These are phyloP conservation scores for Istiophorus platypterus DNA, from an alignment of 2,113 vertebrate genomes.

Conservation along the genomic window DNA sequence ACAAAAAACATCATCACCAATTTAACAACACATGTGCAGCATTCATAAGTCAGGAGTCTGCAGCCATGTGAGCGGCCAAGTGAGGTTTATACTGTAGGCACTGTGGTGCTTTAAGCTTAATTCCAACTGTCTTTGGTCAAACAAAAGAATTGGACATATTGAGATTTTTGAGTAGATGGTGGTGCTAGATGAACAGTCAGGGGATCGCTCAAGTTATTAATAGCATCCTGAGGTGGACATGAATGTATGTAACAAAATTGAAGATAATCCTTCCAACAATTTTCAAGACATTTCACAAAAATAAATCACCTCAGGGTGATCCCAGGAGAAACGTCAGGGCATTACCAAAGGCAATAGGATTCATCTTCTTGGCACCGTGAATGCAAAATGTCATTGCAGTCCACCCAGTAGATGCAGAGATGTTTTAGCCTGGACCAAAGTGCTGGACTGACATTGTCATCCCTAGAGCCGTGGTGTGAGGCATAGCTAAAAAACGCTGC, in stretches of 20 bases:
- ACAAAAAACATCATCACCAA: neutral
- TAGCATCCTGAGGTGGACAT: neutral
- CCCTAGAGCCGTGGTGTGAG: neutral
- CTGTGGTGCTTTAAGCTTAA: neutral
- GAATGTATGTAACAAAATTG: too few species aligned
- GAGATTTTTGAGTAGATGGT: neutral
- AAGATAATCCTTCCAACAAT: neutral
- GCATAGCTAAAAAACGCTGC: neutral
- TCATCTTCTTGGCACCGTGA: neutral
- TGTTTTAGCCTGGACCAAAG: neutral
- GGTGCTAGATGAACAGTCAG: neutral
- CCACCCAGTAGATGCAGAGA: too few species aligned
- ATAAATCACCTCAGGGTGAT: neutral
- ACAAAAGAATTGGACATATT: neutral
- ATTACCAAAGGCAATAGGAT: neutral
- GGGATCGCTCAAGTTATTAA: neutral
- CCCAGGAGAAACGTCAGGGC: neutral
- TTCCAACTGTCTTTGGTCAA: too few species aligned
- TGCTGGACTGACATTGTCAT: too few species aligned
- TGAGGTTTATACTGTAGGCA: neutral
- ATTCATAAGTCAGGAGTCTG: neutral
- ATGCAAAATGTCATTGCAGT: neutral
- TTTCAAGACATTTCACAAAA: neutral
- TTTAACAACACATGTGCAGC: neutral
- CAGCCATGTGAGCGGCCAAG: too few species aligned